These are phyloP conservation scores for Catalaphyllia jardinei DNA, from an alignment of 64 coral and sea anemone genomes.

Conservation along the genomic window DNA sequence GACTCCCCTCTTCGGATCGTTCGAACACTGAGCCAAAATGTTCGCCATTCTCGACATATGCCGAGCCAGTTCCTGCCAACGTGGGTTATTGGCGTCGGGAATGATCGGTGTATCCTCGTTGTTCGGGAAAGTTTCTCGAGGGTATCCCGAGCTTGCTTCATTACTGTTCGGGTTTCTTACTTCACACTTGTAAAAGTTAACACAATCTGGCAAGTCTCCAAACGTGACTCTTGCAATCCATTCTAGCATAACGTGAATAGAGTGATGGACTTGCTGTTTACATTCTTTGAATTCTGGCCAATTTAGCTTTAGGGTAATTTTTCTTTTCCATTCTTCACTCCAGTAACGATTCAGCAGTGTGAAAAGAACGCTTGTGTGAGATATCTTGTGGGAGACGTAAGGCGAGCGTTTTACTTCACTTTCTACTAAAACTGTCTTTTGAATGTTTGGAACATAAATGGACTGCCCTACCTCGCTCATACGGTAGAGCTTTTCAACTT, in stretches of 20 bases:
- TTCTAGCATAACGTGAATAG: conserved; percentile 51
- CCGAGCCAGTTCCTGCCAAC: conserved; percentile 67
- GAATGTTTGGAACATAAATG: conserved; percentile 59
- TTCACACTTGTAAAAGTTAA: conserved; percentile 10
- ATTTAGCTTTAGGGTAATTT: conserved; percentile 9
- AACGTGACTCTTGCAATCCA: conserved; percentile 53
- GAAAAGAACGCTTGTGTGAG: background rate
- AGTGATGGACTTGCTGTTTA: conserved; percentile 27
- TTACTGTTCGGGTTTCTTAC: background rate
- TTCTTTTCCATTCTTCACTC: conserved; percentile 46
- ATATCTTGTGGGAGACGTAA: conserved; percentile 7
- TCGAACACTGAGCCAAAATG: conserved; percentile 61
- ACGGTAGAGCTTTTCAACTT: conserved; percentile 49
- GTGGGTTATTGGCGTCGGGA: conserved; percentile 18
- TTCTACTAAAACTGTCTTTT: background rate
- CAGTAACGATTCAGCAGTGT: conserved; percentile 11
- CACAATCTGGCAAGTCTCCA: conserved; percentile 26
- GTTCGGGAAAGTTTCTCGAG: background rate
- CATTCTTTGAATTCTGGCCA: conserved; percentile 53
- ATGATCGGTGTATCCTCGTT: background rate
- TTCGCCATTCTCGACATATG: conserved; percentile 78
- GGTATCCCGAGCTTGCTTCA: background rate
- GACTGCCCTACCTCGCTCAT: conserved; percentile 53
- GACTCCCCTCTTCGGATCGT: conserved; percentile 70
- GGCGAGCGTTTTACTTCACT: background rate